Percentiles rank a stretch among this genome's conserved stretches.
phyloP scores from a whole-genome alignment of 2,797 vertebrate species.

The Chelon auratus region DNA sequence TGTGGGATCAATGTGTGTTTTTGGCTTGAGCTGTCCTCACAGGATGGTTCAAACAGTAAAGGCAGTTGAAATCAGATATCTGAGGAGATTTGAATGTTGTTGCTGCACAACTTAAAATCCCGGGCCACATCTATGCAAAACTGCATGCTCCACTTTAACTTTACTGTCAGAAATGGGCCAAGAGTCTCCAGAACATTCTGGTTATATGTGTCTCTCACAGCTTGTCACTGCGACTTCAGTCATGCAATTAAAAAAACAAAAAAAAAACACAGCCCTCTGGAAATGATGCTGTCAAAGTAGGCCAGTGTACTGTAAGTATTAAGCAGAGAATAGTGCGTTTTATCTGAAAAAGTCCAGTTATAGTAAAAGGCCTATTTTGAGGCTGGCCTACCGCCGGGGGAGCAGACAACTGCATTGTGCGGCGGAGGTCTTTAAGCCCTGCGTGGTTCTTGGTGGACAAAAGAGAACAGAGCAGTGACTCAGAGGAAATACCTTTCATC shows the following conservation, averaged over 20 bases:
- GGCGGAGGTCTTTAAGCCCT: constrained; percentile 53
- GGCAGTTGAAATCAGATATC: constrained; percentile 9
- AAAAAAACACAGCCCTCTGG: constrained; percentile 37
- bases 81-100: neutral
- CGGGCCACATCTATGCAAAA: neutral
- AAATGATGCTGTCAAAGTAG: constrained; percentile 62
- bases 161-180: constrained; percentile 57
- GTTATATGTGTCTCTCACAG: constrained; percentile 56
- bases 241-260: constrained; percentile 13
- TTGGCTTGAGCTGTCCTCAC: constrained; percentile 42
- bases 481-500: constrained; percentile 84
- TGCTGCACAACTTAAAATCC: neutral
- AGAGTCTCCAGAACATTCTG: constrained; percentile 31
- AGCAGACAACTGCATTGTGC: constrained; percentile 51
- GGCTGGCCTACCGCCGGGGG: constrained; percentile 10
- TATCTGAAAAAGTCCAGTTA: constrained; percentile 57
- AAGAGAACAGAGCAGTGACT: constrained; percentile 69
- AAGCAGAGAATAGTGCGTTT: constrained; percentile 54
- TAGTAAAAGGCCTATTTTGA: constrained; percentile 51
- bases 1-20: constrained; percentile 45
- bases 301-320: constrained; percentile 59
- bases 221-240: constrained; percentile 36
- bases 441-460: constrained; percentile 48
- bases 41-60: constrained; percentile 12
- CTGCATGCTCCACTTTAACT: constrained; percentile 57